Conservation (phyloP, 30 jellyfish, hydroid and myxozoan genomes). For the Sanderia malayensis region DNA sequence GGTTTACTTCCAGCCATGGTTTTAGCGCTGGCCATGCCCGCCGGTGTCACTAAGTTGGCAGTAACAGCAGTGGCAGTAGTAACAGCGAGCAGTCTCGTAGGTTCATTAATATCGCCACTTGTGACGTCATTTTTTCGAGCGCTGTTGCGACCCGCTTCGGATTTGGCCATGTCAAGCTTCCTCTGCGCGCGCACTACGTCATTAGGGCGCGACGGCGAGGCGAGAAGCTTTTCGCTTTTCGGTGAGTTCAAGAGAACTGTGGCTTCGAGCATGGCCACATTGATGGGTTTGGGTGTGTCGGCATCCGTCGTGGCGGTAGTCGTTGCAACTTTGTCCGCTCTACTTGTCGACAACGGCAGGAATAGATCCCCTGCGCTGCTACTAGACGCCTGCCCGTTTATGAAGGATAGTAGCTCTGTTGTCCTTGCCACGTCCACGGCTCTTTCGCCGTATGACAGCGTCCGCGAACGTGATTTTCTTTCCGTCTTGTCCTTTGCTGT, state of each 20-base stretch:
- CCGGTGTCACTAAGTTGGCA: conserved; percentile 28
- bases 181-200: too few relatives aligned
- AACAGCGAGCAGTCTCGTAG: background rate
- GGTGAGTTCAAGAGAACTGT: conserved; percentile 22
- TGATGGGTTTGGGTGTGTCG: conserved; percentile 32
- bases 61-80: background rate
- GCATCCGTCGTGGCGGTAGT: too few relatives aligned
- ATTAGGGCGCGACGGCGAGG: too few relatives aligned
- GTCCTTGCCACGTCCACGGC: conserved; percentile 10
- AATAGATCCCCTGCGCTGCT: conserved; percentile 35
- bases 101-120: background rate
- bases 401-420: background rate
- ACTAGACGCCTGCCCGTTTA: conserved; percentile 16
- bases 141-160: background rate
- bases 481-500: conserved; percentile 7
- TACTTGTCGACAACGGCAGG: conserved; percentile 5
- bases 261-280: conserved; percentile 66
- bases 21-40: too few relatives aligned
- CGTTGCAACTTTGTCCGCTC: background rate
- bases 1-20: conserved; percentile 30
- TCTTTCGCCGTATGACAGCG: conserved; percentile 53
- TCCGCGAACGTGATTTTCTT: conserved; percentile 38
- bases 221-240: too few relatives aligned
- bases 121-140: too few relatives aligned
- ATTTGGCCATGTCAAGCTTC: too few relatives aligned